A percentile compares a stretch with the other conserved stretches of the same genome.
Evolutionary conservation across 2,113 vertebrate genomes (phyloP).

Genomic region (Brachypodius melanocephalos): DNA sequence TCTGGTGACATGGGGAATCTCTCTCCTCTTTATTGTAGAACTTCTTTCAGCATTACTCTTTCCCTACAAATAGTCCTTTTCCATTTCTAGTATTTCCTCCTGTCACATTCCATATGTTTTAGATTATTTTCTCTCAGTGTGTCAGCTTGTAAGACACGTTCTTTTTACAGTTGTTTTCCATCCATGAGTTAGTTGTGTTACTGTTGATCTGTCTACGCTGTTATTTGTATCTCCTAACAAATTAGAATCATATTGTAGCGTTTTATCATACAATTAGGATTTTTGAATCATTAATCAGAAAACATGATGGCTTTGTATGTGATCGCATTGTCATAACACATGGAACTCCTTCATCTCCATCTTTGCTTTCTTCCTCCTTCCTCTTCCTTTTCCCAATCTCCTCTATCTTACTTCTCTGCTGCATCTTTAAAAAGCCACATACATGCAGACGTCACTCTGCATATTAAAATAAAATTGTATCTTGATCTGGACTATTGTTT

Average conservation of each 20-base stretch:
- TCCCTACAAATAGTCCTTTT: neutral
- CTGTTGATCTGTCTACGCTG: neutral
- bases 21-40: neutral
- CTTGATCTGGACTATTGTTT: neutral
- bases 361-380: neutral
- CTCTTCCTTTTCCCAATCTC: neutral
- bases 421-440: neutral
- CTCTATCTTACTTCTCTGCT: neutral
- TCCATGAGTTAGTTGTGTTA: neutral
- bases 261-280: neutral
- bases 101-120: neutral
- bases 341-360: neutral
- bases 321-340: neutral
- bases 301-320: neutral
- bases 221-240: neutral
- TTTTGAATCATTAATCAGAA: neutral
- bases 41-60: neutral
- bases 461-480: neutral
- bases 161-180: neutral
- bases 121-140: neutral
- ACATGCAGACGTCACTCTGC: neutral
- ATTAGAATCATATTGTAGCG: neutral
- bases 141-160: neutral
- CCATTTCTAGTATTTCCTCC: neutral
- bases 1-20: neutral